Percentiles rank a stretch among this genome's conserved stretches.
Conservation (phyloP, 2,797 vertebrate species). For the Dryobates pubescens region DNA sequence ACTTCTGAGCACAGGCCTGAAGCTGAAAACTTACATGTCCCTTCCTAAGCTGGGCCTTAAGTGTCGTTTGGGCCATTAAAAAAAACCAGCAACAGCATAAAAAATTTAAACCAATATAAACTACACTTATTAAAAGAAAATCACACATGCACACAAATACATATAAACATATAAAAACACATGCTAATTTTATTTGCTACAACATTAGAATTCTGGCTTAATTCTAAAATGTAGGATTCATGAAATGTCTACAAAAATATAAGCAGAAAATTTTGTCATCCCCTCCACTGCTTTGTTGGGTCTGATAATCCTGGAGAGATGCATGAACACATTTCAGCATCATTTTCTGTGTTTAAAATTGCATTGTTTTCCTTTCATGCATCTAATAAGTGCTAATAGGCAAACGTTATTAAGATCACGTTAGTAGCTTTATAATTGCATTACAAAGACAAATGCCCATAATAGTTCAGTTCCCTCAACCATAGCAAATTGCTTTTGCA, state of each 20-base stretch:
- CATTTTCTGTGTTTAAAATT: constrained; percentile 38
- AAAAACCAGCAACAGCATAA: not conserved
- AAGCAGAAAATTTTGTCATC: not conserved
- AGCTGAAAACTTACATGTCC: not conserved
- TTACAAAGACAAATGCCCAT: constrained; percentile 68
- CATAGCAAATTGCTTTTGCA: constrained; percentile 61
- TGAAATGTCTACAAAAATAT: constrained; percentile 1
- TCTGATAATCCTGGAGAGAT: constrained; percentile 1
- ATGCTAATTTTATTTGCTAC: constrained; percentile 2
- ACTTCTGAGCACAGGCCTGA: not conserved
- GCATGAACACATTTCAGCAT: constrained; percentile 1
- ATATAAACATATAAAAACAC: not conserved
- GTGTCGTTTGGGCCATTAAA: not conserved
- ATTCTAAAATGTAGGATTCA: constrained; percentile 11
- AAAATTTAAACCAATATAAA: not conserved
- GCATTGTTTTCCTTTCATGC: constrained; percentile 54
- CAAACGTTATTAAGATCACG: constrained; percentile 71
- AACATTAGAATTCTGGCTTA: constrained; percentile 7
- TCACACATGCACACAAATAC: not conserved
- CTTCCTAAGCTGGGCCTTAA: not conserved
- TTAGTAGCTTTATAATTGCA: constrained; percentile 65
- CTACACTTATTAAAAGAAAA: not conserved
- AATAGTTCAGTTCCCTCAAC: constrained; percentile 59
- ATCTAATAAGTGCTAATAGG: constrained; percentile 45
- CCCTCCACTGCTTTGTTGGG: not conserved